Evolutionary conservation across 2,797 vertebrate genomes (phyloP).

Genomic region (Acanthurus leucopareius): DNA sequence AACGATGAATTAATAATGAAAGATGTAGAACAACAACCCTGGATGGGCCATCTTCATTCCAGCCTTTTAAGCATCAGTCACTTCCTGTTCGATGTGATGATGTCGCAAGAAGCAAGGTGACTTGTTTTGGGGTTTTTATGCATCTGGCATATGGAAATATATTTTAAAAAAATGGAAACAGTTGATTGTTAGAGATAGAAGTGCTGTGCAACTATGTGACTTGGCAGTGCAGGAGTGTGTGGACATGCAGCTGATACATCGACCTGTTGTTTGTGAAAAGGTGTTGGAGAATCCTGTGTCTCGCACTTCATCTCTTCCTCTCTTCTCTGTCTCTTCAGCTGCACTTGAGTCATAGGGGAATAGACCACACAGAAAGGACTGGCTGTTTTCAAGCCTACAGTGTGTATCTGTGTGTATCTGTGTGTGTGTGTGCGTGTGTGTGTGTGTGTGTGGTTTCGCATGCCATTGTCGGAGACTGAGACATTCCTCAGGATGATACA

Average conservation of each 20-base stretch:
- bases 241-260: constrained; percentile 47
- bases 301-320: constrained; percentile 40
- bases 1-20: constrained; percentile 87
- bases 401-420: neutral
- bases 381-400: constrained; percentile 40
- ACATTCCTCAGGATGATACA: constrained; percentile 53
- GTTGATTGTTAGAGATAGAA: constrained; percentile 15
- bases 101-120: constrained; percentile 39
- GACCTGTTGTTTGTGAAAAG: constrained; percentile 68
- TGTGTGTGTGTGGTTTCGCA: constrained; percentile 5
- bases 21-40: constrained; percentile 82
- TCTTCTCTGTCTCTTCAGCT: constrained; percentile 43
- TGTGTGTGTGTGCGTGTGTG: neutral
- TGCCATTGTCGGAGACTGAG: constrained; percentile 42
- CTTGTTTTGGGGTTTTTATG: constrained; percentile 13
- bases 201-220: constrained; percentile 39
- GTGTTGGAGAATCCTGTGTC: constrained; percentile 69
- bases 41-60: constrained; percentile 71
- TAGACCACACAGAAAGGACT: constrained; percentile 50
- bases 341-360: constrained; percentile 54
- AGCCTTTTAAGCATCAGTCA: constrained; percentile 56
- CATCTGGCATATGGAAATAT: neutral
- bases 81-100: constrained; percentile 58
- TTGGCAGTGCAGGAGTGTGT: constrained; percentile 39
- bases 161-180: neutral